Base-by-base conservation (phyloP, 2,888 invertebrate genomes). In the Heliconius ethilla region DNA sequence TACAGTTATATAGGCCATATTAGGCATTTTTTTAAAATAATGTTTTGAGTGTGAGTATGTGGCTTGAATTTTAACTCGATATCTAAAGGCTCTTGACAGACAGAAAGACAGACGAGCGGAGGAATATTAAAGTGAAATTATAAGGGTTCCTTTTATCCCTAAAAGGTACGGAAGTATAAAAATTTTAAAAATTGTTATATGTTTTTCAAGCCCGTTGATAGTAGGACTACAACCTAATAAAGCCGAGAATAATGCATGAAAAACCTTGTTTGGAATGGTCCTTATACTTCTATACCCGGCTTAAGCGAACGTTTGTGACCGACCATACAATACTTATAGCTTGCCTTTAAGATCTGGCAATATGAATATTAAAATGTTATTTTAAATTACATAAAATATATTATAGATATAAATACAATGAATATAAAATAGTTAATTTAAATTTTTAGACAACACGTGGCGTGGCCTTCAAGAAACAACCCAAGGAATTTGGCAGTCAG, bases 221-320 rank as follows among this genome's bases (percentile, higher is more conserved):
- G 55, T 76, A 2, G 33, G 27, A 78, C 80, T 78, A 11, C 63
- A 76, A 67, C 59, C 65, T 59, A 22, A 76, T 69, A 80, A 78
- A 78, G 51, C 76, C 75, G 75, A 78, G 77, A 78, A 77, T 80
- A 81, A 78, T 78, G 78, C 70, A 78, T 79, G 81, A 82, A 83
- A 82, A 82, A 82, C 76, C 79, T 78, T 73, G 81, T 79, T 78
- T 75, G 72, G 74, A 82, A 79, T 79, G 75, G 81, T 78, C 79
- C 80, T 81, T 63, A 69, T 74, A 74, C 63, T 45, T 63, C 27
- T 29, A 72, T 81, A 79, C 82, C 82, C 81, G 75, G 84, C 82
- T 84, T 85, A 82, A 73, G 81, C 79, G 79, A 77, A 81, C 78
- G 78, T 75, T 77, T 75, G 75, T 74, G 66, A 67, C 75, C 74